phyloP scores from a whole-genome alignment of 1,140 invertebrate genomes.

The Cheumatopsyche charites region DNA sequence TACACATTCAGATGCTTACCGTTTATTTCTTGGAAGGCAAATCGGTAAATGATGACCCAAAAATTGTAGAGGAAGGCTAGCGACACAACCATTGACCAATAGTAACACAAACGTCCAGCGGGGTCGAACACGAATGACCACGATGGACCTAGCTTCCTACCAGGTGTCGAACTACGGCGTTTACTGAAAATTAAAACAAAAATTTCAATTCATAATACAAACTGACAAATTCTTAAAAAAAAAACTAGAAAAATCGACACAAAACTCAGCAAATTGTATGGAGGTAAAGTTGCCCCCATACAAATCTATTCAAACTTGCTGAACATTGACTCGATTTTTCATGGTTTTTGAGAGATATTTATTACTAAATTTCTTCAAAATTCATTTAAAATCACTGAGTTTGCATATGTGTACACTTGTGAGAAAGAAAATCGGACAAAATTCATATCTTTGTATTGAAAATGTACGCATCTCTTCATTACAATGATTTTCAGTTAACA shows the following conservation, averaged over 20 bases:
- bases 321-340: too few relatives aligned
- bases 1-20: conserved; percentile 62
- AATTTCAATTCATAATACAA: background rate
- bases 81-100: conserved; percentile 97
- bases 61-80: conserved; percentile 98
- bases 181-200: conserved; percentile 50
- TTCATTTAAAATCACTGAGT: too few relatives aligned
- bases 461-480: too few relatives aligned
- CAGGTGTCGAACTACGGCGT: conserved; percentile 58
- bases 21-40: conserved; percentile 94
- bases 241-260: background rate
- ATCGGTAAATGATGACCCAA: conserved; percentile 98
- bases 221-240: background rate
- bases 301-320: too few relatives aligned
- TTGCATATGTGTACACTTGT: too few relatives aligned
- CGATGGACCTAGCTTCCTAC: conserved; percentile 60
- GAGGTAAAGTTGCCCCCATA: too few relatives aligned
- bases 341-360: too few relatives aligned
- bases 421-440: too few relatives aligned
- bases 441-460: too few relatives aligned
- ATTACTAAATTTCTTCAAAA: too few relatives aligned
- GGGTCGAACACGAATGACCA: conserved; percentile 94
- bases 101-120: conserved; percentile 89
- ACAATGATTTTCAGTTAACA: too few relatives aligned
- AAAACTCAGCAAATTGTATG: too few relatives aligned